Percentiles rank a stretch among this genome's conserved stretches.
Conservation (phyloP, 2,888 invertebrate genomes). For the Sericinus montela region DNA sequence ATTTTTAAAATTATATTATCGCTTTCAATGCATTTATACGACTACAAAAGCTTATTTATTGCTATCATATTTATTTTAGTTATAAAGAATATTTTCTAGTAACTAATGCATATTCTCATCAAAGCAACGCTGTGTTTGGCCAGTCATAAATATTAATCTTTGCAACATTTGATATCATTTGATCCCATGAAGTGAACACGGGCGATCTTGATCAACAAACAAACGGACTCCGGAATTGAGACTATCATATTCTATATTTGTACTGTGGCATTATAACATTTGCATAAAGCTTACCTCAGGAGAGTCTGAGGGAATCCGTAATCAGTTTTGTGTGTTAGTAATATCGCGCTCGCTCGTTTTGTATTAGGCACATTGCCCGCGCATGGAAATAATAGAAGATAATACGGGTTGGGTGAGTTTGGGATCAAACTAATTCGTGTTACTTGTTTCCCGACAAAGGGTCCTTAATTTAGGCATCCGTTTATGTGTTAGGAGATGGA, state of each 20-base stretch:
- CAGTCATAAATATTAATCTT: too few relatives aligned
- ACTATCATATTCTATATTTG: constrained; percentile 29
- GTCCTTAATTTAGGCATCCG: neutral
- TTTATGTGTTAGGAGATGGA: too few relatives aligned
- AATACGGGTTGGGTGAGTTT: constrained; percentile 5
- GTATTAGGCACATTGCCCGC: constrained; percentile 8
- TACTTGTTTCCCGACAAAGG: neutral
- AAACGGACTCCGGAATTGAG: constrained; percentile 11
- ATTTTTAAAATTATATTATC: too few relatives aligned
- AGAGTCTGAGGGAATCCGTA: constrained; percentile 37
- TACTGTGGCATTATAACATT: constrained; percentile 30
- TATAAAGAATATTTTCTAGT: too few relatives aligned
- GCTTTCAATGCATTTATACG: too few relatives aligned
- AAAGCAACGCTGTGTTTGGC: too few relatives aligned
- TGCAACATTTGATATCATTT: too few relatives aligned
- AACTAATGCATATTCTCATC: too few relatives aligned
- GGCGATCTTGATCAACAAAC: neutral
- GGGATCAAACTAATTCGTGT: constrained; percentile 2
- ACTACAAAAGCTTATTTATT: too few relatives aligned
- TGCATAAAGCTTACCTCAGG: constrained; percentile 42
- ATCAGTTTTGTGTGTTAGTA: constrained; percentile 38
- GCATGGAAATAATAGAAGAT: constrained; percentile 5
- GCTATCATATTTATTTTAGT: too few relatives aligned
- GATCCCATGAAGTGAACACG: neutral
- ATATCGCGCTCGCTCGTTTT: constrained; percentile 15